Evolutionary conservation across 2,888 invertebrate species (phyloP).

Genomic region (Ichneumoninae sp.): DNA sequence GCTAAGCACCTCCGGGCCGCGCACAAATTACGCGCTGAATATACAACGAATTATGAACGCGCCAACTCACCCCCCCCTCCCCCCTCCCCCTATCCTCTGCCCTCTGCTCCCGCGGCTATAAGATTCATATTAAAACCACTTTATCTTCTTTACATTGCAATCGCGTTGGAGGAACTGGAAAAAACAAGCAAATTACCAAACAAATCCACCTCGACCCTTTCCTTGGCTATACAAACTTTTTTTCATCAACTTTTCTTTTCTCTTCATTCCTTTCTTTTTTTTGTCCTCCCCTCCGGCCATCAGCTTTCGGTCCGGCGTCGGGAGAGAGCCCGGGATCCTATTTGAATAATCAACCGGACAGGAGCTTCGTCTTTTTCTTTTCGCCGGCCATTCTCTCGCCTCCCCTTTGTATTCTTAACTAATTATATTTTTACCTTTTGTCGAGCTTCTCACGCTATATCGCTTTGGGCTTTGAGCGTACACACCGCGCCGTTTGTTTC

Average conservation of each 20-base stretch:
- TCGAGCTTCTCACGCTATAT: constrained; percentile 1
- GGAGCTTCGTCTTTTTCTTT: constrained; percentile 11
- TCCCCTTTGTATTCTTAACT: constrained; percentile 28
- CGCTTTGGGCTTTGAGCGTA: background rate
- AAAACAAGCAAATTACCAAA: constrained; percentile 27
- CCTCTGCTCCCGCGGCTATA: background rate
- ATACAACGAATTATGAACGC: constrained; percentile 43
- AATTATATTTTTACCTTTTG: constrained; percentile 31
- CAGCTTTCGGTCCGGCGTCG: background rate
- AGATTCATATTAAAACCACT: constrained; percentile 2
- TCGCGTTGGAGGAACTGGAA: background rate
- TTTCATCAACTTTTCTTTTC: background rate
- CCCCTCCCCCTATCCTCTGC: background rate
- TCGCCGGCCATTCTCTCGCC: constrained; percentile 4
- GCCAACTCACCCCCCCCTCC: background rate
- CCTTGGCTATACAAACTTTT: constrained; percentile 8
- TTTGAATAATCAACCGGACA: constrained; percentile 50
- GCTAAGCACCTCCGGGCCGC: constrained; percentile 44
- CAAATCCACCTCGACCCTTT: constrained; percentile 4
- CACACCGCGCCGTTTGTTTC: background rate
- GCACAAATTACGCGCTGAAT: constrained; percentile 45
- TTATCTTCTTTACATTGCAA: constrained; percentile 30
- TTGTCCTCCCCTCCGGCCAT: background rate
- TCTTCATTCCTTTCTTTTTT: background rate
- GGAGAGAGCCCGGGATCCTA: constrained; percentile 6